phyloP scores from a whole-genome alignment of 2,888 invertebrate genomes.

The Neuroscelio doddi region DNA sequence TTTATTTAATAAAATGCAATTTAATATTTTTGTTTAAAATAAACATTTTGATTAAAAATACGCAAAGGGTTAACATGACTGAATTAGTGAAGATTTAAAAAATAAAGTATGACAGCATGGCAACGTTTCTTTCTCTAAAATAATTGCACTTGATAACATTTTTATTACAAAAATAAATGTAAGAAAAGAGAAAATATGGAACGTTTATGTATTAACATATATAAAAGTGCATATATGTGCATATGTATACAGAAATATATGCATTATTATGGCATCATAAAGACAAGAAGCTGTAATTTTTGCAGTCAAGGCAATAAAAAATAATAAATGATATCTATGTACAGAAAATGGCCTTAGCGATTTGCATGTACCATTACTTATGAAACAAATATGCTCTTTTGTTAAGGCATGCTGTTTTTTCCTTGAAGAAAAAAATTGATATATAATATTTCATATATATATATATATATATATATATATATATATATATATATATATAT shows the following conservation, averaged over 20 bases:
- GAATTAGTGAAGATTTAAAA: too few relatives aligned
- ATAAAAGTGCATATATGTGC: neutral
- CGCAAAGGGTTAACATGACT: too few relatives aligned
- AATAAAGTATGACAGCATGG: too few relatives aligned
- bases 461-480: too few relatives aligned
- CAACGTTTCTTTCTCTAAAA: constrained; percentile 3
- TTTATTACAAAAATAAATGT: constrained; percentile 3
- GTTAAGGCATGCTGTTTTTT: too few relatives aligned
- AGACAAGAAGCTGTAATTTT: neutral
- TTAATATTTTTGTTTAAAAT: too few relatives aligned
- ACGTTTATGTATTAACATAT: neutral
- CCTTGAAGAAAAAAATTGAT: neutral
- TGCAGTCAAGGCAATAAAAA: neutral
- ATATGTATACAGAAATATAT: neutral
- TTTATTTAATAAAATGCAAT: too few relatives aligned
- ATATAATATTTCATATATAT: too few relatives aligned
- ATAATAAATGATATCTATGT: constrained; percentile 3
- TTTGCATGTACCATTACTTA: too few relatives aligned
- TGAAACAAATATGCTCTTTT: too few relatives aligned
- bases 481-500: too few relatives aligned
- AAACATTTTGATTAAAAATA: too few relatives aligned
- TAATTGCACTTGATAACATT: constrained; percentile 5
- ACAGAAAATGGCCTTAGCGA: neutral
- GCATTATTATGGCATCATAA: neutral
- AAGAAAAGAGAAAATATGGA: constrained; percentile 4